phyloP scores from a whole-genome alignment of 2,888 invertebrate genomes.

The Escarpia spicata region DNA sequence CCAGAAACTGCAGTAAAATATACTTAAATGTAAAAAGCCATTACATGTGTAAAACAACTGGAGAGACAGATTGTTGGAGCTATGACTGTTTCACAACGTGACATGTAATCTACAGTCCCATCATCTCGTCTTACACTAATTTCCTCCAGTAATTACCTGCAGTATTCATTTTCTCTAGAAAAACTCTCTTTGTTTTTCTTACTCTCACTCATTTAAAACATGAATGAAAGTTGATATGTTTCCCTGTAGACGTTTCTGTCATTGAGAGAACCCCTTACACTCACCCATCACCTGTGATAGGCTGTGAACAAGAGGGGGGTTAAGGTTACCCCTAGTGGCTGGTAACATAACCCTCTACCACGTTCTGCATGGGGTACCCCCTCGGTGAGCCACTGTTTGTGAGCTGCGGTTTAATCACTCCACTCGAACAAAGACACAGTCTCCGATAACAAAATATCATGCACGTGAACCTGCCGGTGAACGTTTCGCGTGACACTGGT shows the following conservation, averaged over 20 bases:
- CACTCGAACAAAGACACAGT: not conserved
- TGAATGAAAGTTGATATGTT: not conserved
- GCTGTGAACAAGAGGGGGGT: conserved; percentile 16
- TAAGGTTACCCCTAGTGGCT: not conserved
- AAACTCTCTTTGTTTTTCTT: not conserved
- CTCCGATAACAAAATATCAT: not conserved
- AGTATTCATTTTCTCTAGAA: conserved; percentile 10
- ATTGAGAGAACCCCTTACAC: not conserved
- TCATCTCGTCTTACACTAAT: not conserved
- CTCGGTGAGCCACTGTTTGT: not conserved
- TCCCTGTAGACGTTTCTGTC: not conserved
- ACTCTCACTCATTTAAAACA: not conserved
- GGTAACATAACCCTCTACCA: not conserved
- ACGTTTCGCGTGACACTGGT: not conserved
- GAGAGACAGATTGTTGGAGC: not conserved
- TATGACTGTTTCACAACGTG: not conserved
- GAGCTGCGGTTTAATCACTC: not conserved
- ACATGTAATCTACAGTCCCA: not conserved
- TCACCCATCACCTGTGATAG: not conserved
- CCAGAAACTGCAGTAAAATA: too few relatives aligned
- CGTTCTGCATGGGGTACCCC: not conserved
- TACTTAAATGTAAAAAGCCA: not conserved
- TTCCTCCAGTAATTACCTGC: not conserved
- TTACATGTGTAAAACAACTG: not conserved
- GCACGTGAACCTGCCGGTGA: not conserved